Evolutionary conservation across 1,140 invertebrate species (phyloP), one percentile per base, ranked within the genome.

Genomic region (Lethrus apterus): DNA sequence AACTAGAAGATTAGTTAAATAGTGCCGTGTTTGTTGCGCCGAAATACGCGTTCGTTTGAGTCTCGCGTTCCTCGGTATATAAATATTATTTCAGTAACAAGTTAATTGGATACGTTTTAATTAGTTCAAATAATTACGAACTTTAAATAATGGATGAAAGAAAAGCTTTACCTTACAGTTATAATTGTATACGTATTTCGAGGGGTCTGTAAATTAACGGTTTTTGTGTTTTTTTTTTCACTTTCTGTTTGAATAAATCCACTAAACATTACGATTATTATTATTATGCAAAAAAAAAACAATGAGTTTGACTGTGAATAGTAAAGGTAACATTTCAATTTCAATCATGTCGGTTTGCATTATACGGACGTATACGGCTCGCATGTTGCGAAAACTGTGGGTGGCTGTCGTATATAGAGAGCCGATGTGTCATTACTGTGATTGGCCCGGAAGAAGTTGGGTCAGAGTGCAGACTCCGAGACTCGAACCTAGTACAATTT

Each of bases 31-130:
- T 40, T 40, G 36, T 40, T 40, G 24, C 24, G 20, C 36, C 36
- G 10, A 21, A 40, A 40, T 40, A 21, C 24, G 36, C 24, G 36
- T 21, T 40, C 36, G 36, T 40, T 43, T 43, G 26, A 43, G 24
- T 18, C 40, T 26, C 30, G 40, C 40, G 26, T 43, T 43, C 17
- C 11, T 15, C 17, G 40, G 30, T 43, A 43, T 29, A 43, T 43
- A 43, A 14, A 33, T 33, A 17, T 13, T 33, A 15, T 33, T 13
- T 33, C 18, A 17, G 14, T 38, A 30, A 46, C 33, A 30, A 47
- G 45, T 47, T 47, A 47, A 47, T 47, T 47, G 35, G 45, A 47
- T 47, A 47, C 45, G 17, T 41, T 47, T 47, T 47, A 47, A 47
- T 47, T 47, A 47, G 45, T 47, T 23, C 26, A 35, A 47, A 47